Evolutionary conservation across 2,888 invertebrate genomes (phyloP), one percentile per base, ranked within the genome.

Genomic region (Schizotus pectinicornis): DNA sequence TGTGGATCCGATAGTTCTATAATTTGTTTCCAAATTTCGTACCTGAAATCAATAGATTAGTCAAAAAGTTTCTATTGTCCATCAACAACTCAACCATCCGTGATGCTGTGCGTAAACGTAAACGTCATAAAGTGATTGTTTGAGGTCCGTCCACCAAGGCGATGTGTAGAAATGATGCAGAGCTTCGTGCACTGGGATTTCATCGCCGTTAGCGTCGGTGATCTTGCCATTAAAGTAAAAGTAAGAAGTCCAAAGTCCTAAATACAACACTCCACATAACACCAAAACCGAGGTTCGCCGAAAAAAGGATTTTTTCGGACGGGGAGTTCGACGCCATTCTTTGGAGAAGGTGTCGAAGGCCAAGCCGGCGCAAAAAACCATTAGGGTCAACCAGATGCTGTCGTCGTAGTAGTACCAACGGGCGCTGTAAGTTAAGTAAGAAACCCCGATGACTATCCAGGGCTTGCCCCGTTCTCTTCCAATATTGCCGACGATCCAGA

Each of bases 401-500:
- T 91, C 90, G 63, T 92, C 92, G 53, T 86, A 88, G 46, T 90
- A 82, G 67, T 88, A 87, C 78, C 89, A 88, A 9, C 92, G 85
- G 0, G 88, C 74, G 0, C 89, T 87, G 72, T 91, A 87, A 0
- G 84, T 77, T 0, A 82, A 64, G 67, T 89, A 88, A 0, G 95
- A 88, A 0, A 86, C 88, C 0, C 86, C 48, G 0, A 94, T 74
- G 0, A 92, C 85, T 74, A 87, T 84, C 81, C 87, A 87, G 2
- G 93, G 81, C 0, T 83, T 79, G 1, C 95, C 95, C 69, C 85
- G 82, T 74, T 95, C 91, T 1, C 89, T 84, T 0, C 96, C 96
- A 62, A 96, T 89, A 73, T 96, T 97, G 22, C 95, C 95, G 6
- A 95, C 92, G 0, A 89, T 83, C 89, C 94, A 92, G 0, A 95